Evolutionary conservation across 2,888 invertebrate species (phyloP), one percentile per base, ranked within the genome.

Genomic region (Trissonchulus latispiculum): DNA sequence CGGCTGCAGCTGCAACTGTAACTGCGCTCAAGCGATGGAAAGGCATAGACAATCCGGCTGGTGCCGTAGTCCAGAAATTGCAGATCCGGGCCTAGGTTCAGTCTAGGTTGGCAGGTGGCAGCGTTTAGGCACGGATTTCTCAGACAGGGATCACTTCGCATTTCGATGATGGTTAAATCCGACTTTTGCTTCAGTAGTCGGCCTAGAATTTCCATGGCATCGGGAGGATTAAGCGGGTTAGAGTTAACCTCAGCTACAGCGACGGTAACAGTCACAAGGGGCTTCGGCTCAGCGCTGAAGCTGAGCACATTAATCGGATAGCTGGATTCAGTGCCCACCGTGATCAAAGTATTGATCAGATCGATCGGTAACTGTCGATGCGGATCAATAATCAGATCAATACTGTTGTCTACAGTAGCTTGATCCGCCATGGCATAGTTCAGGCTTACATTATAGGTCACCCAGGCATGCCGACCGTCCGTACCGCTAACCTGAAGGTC

Each of bases 381-480:
- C n/a, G n/a, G n/a, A n/a, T n/a, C n/a, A n/a, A n/a, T n/a, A n/a
- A n/a, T 48, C 48, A 48, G 48, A 48, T 48, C 48, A 48, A 48
- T 15, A 48, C 48, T 91, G 83, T 93, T 91, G 72, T 90, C 90
- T 1, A 95, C 88, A 0, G 93, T 93, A 23, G 85, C 84, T 81
- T 93, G 93, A 77, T 90, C 89, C 81, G 93, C 92, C 1, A 88
- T 87, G 71, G 90, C 86, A 80, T 93, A 92, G 81, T 91, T 90
- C 0, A 95, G 89, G 2, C 90, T 90, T 1, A 93, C 90, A 3
- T 90, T 90, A 0, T 94, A 95, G n/a, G 89, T 86, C 0, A 95
- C 95, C 83, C 92, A 90, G 73, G 88, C 87, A 81, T 93, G 93
- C 77, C 89, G 88, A 0, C 95, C 95, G 84, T 96, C 96, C 82